Evolutionary conservation across 2,113 vertebrate genomes (phyloP).

Genomic region (Tricholaema leucomelas): DNA sequence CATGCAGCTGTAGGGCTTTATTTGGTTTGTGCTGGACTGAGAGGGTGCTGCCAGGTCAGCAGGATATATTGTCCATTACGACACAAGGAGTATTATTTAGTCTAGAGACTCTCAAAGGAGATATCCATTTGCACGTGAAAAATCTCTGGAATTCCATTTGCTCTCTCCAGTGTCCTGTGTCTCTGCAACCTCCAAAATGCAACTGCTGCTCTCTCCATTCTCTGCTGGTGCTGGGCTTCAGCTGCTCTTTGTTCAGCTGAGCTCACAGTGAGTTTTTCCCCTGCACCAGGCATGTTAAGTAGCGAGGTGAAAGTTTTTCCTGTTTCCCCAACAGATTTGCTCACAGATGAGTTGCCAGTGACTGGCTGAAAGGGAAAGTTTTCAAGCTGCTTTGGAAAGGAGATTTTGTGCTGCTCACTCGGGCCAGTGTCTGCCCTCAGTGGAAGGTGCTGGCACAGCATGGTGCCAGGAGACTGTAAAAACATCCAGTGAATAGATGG

Average conservation of each 20-base stretch:
- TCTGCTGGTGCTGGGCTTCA: background rate
- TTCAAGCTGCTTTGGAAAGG: background rate
- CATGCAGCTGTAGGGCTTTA: background rate
- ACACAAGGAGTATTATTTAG: conserved; percentile 72
- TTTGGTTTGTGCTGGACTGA: background rate
- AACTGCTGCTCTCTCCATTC: background rate
- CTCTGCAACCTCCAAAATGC: background rate
- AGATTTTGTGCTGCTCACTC: background rate
- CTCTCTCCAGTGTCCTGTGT: background rate
- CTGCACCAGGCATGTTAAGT: background rate
- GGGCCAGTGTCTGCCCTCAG: background rate
- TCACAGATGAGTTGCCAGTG: background rate
- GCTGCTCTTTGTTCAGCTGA: background rate
- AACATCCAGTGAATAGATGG: background rate
- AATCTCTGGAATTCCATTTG: conserved; percentile 72
- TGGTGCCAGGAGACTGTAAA: background rate
- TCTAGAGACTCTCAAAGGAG: conserved; percentile 72
- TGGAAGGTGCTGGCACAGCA: background rate
- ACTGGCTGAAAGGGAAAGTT: background rate
- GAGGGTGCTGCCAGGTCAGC: conserved; percentile 31
- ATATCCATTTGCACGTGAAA: conserved; percentile 72
- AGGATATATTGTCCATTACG: conserved; percentile 28
- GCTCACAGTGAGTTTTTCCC: background rate
- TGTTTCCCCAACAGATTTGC: background rate
- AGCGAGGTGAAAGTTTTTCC: background rate